Conservation (phyloP, 1,140 invertebrate species). For the Phymastichus coffea region DNA sequence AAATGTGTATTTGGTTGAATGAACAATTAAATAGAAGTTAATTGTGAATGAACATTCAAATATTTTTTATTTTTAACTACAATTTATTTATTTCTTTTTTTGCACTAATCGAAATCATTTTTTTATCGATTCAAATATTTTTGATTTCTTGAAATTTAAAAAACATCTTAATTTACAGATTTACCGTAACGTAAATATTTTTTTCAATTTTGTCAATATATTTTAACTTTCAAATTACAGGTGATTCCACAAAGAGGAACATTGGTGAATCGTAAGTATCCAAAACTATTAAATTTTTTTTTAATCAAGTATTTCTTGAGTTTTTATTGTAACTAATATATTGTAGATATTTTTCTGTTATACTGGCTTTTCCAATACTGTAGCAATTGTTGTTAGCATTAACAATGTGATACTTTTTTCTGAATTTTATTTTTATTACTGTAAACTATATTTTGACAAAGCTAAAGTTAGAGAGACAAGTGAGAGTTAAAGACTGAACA, state of each 20-base stretch:
- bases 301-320: background rate
- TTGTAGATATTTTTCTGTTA: conserved; percentile 19
- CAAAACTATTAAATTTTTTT: conserved; percentile 2
- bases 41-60: too few relatives aligned
- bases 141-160: too few relatives aligned
- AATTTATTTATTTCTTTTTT: background rate
- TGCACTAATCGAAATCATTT: too few relatives aligned
- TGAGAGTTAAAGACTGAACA: too few relatives aligned
- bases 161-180: too few relatives aligned
- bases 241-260: conserved; percentile 43
- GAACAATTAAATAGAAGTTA: too few relatives aligned
- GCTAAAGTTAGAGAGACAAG: background rate
- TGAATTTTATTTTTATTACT: too few relatives aligned
- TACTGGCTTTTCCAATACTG: conserved; percentile 9
- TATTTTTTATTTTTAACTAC: conserved; percentile 6
- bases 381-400: conserved; percentile 17
- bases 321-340: conserved; percentile 41
- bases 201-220: conserved; percentile 39
- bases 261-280: conserved; percentile 56
- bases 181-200: too few relatives aligned
- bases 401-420: background rate
- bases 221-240: conserved; percentile 32
- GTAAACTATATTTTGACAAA: background rate
- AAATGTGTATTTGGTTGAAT: too few relatives aligned
- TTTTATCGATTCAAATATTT: too few relatives aligned